phyloP scores from a whole-genome alignment of 1,140 invertebrate species.

The Calephelis nemesis region DNA sequence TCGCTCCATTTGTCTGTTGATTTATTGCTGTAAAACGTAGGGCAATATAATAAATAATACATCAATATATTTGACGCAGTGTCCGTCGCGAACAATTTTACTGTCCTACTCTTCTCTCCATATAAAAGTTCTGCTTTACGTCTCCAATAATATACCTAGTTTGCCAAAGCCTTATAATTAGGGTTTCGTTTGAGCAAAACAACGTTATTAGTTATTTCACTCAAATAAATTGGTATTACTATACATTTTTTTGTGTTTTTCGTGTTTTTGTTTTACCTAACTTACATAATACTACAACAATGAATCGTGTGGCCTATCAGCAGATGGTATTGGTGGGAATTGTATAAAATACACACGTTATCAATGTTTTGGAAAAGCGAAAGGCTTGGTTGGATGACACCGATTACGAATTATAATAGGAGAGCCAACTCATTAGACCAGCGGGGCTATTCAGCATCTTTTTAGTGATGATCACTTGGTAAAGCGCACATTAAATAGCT shows the following conservation, averaged over 20 bases:
- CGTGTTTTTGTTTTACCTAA: slow-evolving; percentile 68
- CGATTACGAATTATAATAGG: slow-evolving; percentile 15
- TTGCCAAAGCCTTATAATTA: slow-evolving; percentile 72
- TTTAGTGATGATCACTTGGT: too few species aligned
- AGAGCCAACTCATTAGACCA: neutral
- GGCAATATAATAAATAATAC: slow-evolving; percentile 52
- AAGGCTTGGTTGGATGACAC: neutral
- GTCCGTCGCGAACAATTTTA: slow-evolving; percentile 13
- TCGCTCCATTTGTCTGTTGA: slow-evolving; percentile 40
- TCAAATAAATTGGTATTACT: slow-evolving; percentile 54
- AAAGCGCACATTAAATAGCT: too few species aligned
- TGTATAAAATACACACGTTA: slow-evolving; percentile 62
- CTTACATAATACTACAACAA: slow-evolving; percentile 75
- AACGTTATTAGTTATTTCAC: slow-evolving; percentile 55
- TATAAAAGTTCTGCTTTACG: slow-evolving; percentile 48
- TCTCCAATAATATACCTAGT: slow-evolving; percentile 49
- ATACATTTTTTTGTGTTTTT: slow-evolving; percentile 59
- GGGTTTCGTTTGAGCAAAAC: slow-evolving; percentile 61
- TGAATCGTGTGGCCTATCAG: slow-evolving; percentile 66
- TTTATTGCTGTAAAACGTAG: slow-evolving; percentile 49
- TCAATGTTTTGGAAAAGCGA: slow-evolving; percentile 14
- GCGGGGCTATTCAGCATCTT: too few species aligned
- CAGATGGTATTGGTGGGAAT: slow-evolving; percentile 73
- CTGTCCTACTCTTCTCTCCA: slow-evolving; percentile 49
- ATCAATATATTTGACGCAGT: slow-evolving; percentile 42